A percentile compares a stretch with the other conserved stretches of the same genome.
These are phyloP conservation scores for Diorhabda sublineata DNA, from an alignment of 1,140 invertebrate genomes.

Conservation along the genomic window DNA sequence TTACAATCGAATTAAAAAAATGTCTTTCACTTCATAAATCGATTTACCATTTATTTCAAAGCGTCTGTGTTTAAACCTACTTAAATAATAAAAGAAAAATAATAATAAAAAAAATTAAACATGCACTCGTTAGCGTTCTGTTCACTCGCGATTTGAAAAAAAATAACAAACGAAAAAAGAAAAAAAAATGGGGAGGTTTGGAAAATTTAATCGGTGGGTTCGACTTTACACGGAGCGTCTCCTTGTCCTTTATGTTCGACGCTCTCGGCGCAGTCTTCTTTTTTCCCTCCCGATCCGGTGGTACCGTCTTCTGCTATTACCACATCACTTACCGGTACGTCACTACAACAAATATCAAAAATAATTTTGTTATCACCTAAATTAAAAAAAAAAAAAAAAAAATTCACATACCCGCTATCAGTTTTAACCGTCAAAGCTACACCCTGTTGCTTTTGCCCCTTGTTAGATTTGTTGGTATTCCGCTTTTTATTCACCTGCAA, in stretches of 20 bases:
- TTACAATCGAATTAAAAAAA: too few relatives aligned
- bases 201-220: neutral
- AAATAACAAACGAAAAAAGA: neutral
- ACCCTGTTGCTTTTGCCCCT: constrained; percentile 31
- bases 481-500: constrained; percentile 40
- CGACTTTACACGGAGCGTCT: constrained; percentile 33
- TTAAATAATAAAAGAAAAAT: too few relatives aligned
- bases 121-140: too few relatives aligned
- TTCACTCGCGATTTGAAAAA: too few relatives aligned
- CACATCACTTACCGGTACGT: constrained; percentile 35
- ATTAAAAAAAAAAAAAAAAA: constrained; percentile 7
- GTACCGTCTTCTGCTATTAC: constrained; percentile 23
- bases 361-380: too few relatives aligned
- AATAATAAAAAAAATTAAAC: too few relatives aligned
- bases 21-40: too few relatives aligned
- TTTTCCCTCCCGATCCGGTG: constrained; percentile 23
- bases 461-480: constrained; percentile 40
- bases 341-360: constrained; percentile 19
- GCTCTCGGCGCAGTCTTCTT: constrained; percentile 34
- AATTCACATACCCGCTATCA: constrained; percentile 37
- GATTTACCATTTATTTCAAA: too few relatives aligned
- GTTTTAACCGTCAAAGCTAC: constrained; percentile 39
- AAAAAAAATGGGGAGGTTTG: neutral
- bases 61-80: too few relatives aligned
- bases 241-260: constrained; percentile 44